Conservation (phyloP, 2,797 vertebrate genomes). For the Myoxocephalus aenaeus region DNA sequence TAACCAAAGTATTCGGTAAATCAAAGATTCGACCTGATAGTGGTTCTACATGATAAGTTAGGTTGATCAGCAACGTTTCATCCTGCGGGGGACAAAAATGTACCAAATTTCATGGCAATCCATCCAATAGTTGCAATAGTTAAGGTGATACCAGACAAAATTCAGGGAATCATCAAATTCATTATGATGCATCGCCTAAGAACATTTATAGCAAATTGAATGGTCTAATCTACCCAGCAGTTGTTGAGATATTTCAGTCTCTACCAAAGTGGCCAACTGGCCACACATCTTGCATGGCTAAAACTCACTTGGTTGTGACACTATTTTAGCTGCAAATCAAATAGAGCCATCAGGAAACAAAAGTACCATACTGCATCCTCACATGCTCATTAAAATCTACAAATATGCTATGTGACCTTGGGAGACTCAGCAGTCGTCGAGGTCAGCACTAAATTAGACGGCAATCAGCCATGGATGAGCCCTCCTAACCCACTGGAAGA, state of each 20-base stretch:
- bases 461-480: slow-evolving; percentile 64
- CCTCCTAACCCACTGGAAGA: slow-evolving; percentile 54
- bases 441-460: slow-evolving; percentile 65
- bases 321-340: slow-evolving; percentile 4
- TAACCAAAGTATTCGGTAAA: not conserved
- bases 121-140: not conserved
- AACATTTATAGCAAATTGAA: not conserved
- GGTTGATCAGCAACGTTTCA: not conserved
- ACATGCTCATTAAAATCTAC: slow-evolving; percentile 30
- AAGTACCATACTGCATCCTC: slow-evolving; percentile 7
- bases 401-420: slow-evolving; percentile 47
- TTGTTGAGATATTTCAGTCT: slow-evolving; percentile 1
- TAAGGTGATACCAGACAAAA: not conserved
- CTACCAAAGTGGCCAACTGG: not conserved
- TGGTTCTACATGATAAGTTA: not conserved
- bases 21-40: not conserved
- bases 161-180: not conserved
- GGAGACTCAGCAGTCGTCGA: slow-evolving; percentile 43
- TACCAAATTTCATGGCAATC: not conserved
- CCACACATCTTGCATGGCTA: not conserved
- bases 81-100: not conserved
- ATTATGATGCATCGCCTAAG: not conserved
- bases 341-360: slow-evolving; percentile 4
- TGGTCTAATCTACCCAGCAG: not conserved
- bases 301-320: not conserved